phyloP scores from a whole-genome alignment of 2,797 vertebrate species.

The Ispidina lecontei region DNA sequence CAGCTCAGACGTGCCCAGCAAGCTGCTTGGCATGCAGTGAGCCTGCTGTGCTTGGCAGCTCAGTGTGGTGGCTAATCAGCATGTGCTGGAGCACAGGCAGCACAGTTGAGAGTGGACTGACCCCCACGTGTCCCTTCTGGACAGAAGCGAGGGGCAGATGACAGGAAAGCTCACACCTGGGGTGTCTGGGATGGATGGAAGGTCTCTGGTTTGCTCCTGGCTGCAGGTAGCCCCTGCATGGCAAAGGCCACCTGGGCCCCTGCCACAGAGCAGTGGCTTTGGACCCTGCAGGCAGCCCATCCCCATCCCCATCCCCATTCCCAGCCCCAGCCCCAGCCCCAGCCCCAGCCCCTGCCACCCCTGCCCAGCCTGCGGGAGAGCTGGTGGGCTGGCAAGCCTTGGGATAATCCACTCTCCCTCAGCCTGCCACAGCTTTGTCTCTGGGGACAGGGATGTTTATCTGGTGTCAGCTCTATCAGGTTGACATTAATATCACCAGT shows the following conservation, averaged over 20 bases:
- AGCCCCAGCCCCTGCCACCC: background rate
- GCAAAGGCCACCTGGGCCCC: background rate
- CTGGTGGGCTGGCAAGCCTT: background rate
- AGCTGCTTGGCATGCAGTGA: slow-evolving; percentile 35
- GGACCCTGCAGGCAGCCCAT: background rate
- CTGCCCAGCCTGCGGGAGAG: background rate
- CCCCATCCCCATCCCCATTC: too few relatives aligned
- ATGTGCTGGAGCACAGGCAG: slow-evolving; percentile 17
- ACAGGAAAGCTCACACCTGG: background rate
- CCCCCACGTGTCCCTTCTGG: background rate
- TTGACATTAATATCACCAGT: slow-evolving; percentile 12
- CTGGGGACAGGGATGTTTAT: background rate
- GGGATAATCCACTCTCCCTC: rapidly evolving
- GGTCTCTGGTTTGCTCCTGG: background rate
- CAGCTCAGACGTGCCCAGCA: background rate
- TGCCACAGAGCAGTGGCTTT: background rate
- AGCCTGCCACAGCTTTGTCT: background rate
- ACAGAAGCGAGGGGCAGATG: background rate
- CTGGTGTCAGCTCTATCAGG: background rate
- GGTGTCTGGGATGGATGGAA: background rate
- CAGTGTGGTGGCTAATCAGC: background rate
- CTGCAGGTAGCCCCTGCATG: background rate
- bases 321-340: too few relatives aligned
- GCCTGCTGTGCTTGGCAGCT: slow-evolving; percentile 28
- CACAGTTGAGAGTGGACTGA: slow-evolving; percentile 3